phyloP scores from a whole-genome alignment of 2,797 vertebrate genomes.

The Peromyscus attwateri region DNA sequence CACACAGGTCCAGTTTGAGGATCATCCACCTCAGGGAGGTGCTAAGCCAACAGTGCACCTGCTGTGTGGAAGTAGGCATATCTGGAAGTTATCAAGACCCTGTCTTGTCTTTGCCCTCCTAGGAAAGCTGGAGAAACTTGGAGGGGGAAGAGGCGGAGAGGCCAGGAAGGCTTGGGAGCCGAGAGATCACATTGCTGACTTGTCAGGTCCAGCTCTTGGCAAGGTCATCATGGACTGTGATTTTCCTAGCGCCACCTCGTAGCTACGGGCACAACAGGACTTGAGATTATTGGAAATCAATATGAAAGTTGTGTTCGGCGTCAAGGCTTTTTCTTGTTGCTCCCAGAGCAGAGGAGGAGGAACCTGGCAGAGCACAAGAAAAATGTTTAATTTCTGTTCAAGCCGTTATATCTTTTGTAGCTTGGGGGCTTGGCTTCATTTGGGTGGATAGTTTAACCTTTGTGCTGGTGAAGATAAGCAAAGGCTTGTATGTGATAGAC shows the following conservation, averaged over 20 bases:
- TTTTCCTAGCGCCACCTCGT: background rate
- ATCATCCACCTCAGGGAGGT: background rate
- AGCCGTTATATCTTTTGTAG: background rate
- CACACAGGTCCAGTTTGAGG: background rate
- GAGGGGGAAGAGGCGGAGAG: background rate
- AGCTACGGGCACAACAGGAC: background rate
- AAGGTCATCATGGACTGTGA: constrained; percentile 28
- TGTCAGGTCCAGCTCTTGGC: background rate
- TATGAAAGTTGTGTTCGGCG: background rate
- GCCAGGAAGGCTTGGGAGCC: background rate
- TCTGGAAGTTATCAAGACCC: background rate
- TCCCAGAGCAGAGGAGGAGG: background rate
- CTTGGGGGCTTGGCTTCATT: background rate
- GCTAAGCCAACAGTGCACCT: background rate
- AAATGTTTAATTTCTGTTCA: background rate
- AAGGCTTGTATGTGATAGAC: no score
- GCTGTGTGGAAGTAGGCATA: accelerated
- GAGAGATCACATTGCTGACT: accelerated
- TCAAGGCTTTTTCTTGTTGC: background rate
- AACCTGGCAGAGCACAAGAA: background rate
- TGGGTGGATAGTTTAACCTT: background rate
- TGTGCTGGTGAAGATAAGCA: background rate
- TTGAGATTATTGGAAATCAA: constrained; percentile 14
- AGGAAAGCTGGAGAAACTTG: background rate
- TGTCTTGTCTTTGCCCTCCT: background rate